Base-by-base conservation (phyloP, 92 coral and sea anemone species). In the Galaxea fascicularis region DNA sequence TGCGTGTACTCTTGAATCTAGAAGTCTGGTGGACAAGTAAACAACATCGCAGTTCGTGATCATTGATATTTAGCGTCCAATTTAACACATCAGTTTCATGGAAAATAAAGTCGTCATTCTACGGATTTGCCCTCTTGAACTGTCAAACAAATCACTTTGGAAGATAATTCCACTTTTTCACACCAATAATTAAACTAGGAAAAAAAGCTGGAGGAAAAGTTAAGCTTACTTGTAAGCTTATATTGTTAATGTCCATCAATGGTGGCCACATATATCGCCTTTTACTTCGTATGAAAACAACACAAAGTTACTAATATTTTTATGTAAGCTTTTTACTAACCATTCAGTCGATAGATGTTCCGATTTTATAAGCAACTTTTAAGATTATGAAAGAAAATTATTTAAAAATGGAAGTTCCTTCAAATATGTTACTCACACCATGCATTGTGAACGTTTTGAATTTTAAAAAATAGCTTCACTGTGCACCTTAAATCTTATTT, bases 41-140 rank as follows among this genome's bases (percentile, higher is more conserved):
- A 18, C 24, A 25, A 17, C 7, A 20, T 58, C 52, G 10, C 21
- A 35, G 6, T 20, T 75, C 28, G 67, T 76, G 16, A 76, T 60
- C 81, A 20, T 9, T 68, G 81, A 41, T 77, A 22, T 77, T 77
- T 26, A 11, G 46, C 57, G 67, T 62, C 58, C n/a, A 21, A 25
- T 77, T 44, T 31, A 39, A 31, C 65, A 52, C 64, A 27, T 17
- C 21, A 18, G 31, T 44, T 76, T 46, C 27, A 44, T 10, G 10
- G 17, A 49, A 49, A 49, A 49, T 9, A 6, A 31, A 5, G 66
- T 21, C 6, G 66, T 24, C 28, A 60, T 60, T 22, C 21, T 60
- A 6, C 35, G 44, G 39, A 16, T 4, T 18, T 49, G 47, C 14
- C 16, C 10, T 1, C 62, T 47, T 21, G 73, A 65, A 65, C 65